A percentile compares a stretch with the other conserved stretches of the same genome.
Evolutionary conservation across 2,888 invertebrate species (phyloP).

Genomic region (Lepidocyrtinus sp.): DNA sequence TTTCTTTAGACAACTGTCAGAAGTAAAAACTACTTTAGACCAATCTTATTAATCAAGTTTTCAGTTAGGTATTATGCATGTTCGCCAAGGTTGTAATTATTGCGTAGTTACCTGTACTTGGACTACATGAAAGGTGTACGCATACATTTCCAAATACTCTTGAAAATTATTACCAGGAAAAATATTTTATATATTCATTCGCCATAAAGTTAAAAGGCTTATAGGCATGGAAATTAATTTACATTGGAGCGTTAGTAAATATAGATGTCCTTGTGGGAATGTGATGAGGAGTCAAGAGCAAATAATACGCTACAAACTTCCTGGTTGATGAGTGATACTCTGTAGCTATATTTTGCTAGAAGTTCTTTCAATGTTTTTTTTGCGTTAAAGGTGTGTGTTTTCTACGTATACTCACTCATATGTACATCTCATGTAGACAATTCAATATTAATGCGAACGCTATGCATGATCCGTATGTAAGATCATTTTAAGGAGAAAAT

Average conservation of each 20-base stretch:
- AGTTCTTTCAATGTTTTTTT: too few relatives aligned
- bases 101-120: background rate
- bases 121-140: too few relatives aligned
- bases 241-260: background rate
- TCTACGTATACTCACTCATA: too few relatives aligned
- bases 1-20: background rate
- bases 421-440: too few relatives aligned
- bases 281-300: constrained; percentile 6
- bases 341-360: too few relatives aligned
- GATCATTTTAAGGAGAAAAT: too few relatives aligned
- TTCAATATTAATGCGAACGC: too few relatives aligned
- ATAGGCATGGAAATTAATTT: background rate
- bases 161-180: background rate
- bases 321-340: constrained; percentile 4
- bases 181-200: background rate
- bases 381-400: too few relatives aligned
- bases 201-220: background rate
- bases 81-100: constrained; percentile 13
- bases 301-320: background rate
- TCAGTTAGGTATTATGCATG: background rate
- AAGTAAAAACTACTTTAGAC: background rate
- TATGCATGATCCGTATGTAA: too few relatives aligned
- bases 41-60: constrained; percentile 8
- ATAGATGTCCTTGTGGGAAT: constrained; percentile 7
- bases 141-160: too few relatives aligned